Conservation (phyloP, 2,113 vertebrate genomes). For the Anguilla japonica region DNA sequence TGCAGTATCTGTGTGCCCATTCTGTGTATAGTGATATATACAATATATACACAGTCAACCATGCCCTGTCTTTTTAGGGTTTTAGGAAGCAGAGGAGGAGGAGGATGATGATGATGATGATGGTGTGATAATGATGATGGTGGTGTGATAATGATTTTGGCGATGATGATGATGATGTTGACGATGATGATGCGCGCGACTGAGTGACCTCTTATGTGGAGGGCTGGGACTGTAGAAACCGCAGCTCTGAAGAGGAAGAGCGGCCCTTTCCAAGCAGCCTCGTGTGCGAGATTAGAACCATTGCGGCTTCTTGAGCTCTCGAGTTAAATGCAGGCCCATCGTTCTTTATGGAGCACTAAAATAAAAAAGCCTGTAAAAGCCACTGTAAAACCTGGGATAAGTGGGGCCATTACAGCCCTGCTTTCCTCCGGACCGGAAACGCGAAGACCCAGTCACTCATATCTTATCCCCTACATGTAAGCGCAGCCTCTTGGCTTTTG, state of each 20-base stretch:
- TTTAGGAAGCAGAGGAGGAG: background rate
- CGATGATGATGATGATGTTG: background rate
- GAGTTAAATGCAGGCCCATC: background rate
- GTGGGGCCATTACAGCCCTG: background rate
- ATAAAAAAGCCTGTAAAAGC: background rate
- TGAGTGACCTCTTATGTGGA: background rate
- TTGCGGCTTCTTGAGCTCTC: background rate
- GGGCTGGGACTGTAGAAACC: background rate
- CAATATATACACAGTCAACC: background rate
- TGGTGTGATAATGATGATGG: background rate
- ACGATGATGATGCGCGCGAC: background rate
- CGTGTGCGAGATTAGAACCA: background rate
- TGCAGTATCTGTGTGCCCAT: background rate
- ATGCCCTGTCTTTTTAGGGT: background rate
- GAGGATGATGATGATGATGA: background rate
- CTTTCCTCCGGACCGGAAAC: background rate
- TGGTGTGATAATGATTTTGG: background rate
- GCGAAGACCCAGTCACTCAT: background rate
- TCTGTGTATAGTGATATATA: background rate
- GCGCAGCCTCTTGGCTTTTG: background rate
- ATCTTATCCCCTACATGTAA: background rate
- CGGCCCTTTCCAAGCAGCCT: background rate
- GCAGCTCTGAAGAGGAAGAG: constrained; percentile 2
- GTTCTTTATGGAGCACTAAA: background rate
- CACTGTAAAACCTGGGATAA: constrained; percentile 1